phyloP scores from a whole-genome alignment of 2,113 vertebrate species.

The Psilopogon haemacephalus region DNA sequence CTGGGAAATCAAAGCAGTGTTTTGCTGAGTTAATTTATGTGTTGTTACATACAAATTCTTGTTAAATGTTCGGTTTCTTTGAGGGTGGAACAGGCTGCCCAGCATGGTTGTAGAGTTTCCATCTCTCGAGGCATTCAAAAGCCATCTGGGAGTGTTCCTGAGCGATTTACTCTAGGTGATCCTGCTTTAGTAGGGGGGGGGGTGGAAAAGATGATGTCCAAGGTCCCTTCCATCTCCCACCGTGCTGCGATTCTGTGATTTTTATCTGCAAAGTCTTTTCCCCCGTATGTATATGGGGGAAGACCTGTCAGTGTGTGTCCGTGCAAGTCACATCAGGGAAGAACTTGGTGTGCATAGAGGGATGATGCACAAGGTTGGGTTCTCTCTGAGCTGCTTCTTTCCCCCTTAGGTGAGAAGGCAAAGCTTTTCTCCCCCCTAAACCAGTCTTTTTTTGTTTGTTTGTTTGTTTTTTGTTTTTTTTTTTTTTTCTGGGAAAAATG shows the following conservation, averaged over 20 bases:
- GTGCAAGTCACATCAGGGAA: not conserved
- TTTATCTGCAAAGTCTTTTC: not conserved
- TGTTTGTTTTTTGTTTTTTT: no score
- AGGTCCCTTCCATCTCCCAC: no score
- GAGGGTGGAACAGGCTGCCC: no score
- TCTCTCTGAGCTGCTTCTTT: not conserved
- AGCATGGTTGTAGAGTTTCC: no score
- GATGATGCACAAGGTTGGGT: not conserved
- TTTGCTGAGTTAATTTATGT: not conserved
- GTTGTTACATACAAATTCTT: not conserved
- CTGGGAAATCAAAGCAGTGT: not conserved
- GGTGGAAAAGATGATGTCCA: no score
- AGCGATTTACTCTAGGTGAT: no score
- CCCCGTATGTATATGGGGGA: not conserved
- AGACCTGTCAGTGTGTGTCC: not conserved
- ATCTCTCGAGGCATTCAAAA: no score
- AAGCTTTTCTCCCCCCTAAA: not conserved
- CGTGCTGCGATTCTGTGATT: no score
- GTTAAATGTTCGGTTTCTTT: not conserved
- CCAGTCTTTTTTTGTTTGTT: no score
- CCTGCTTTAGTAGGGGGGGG: no score
- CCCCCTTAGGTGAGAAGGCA: not conserved
- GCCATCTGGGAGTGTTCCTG: no score
- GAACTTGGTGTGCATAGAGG: not conserved
- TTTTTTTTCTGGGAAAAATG: not conserved